Conservation (phyloP, 2,113 vertebrate genomes). For the Orycteropus afer region DNA sequence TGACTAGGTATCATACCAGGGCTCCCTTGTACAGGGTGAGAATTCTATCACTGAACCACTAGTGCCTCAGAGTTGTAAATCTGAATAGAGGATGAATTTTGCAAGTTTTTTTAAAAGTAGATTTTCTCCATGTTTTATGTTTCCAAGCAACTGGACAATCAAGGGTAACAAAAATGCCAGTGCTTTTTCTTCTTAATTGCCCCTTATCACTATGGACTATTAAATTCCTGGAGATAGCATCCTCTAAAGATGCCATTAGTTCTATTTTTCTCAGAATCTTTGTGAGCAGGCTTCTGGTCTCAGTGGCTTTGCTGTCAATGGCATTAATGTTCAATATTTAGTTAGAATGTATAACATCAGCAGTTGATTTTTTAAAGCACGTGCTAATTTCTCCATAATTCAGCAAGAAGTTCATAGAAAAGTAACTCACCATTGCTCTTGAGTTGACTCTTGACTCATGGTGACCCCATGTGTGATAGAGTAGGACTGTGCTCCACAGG, state of each 20-base stretch:
- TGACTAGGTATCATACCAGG: neutral
- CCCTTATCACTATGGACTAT: neutral
- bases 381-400: neutral
- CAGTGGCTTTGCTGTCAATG: neutral
- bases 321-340: constrained; percentile 11
- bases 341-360: neutral
- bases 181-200: neutral
- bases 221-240: neutral
- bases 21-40: neutral
- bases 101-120: neutral
- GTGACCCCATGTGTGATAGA: neutral
- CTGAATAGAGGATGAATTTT: neutral
- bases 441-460: neutral
- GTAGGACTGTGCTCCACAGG: neutral
- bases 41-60: neutral
- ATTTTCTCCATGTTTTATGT: neutral
- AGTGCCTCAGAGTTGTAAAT: neutral
- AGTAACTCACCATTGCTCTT: neutral
- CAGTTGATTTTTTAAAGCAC: neutral
- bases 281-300: neutral
- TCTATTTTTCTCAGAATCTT: neutral
- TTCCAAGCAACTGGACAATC: neutral
- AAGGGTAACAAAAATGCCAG: neutral
- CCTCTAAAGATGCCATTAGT: neutral
- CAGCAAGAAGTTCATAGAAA: neutral